Evolutionary conservation across 2,888 invertebrate genomes (phyloP), one percentile per base, ranked within the genome.

Genomic region (Brenthis ino): DNA sequence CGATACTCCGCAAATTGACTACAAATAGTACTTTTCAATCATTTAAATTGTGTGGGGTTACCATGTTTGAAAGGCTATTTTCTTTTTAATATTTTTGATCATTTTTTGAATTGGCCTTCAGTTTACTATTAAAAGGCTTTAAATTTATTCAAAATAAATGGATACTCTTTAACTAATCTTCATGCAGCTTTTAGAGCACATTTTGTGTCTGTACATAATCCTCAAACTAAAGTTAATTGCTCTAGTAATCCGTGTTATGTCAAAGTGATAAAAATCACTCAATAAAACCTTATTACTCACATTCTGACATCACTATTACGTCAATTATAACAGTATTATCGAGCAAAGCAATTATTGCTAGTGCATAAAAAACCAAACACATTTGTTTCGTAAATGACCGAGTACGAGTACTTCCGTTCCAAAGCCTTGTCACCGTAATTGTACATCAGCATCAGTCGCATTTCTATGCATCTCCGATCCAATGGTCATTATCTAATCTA

Each of bases 401-500:
- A 16, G 56, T 51, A 37, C 12, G 2, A n/a, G 13, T 50, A 37
- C 48, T 56, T 64, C 16, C 64, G 16, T 50, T 55, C 16, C 14
- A 57, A 66, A 20, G 47, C 54, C 51, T 74, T 69, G 75, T 68
- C 60, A 70, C 68, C 48, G 57, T 74, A 70, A 58, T 56, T 14
- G 65, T 51, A 65, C 64, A 69, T 65, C 71, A 64, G 56, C 64
- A 53, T 53, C 66, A 64, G 70, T 73, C 75, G 74, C 72, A 72
- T 73, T 73, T 76, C 72, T 71, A 82, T 83, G 82, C 85, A 82
- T 82, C 83, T 82, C 77, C 71, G 76, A 79, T 79, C 79, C 80
- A 82, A 79, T 80, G 76, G 72, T 74, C 78, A 82, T 85, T 88
- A 89, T 88, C 88, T 87, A 85, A 89, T 86, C 86, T 80, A 80